Conservation (phyloP, 2,113 vertebrate species). For the Oncorhynchus nerka region DNA sequence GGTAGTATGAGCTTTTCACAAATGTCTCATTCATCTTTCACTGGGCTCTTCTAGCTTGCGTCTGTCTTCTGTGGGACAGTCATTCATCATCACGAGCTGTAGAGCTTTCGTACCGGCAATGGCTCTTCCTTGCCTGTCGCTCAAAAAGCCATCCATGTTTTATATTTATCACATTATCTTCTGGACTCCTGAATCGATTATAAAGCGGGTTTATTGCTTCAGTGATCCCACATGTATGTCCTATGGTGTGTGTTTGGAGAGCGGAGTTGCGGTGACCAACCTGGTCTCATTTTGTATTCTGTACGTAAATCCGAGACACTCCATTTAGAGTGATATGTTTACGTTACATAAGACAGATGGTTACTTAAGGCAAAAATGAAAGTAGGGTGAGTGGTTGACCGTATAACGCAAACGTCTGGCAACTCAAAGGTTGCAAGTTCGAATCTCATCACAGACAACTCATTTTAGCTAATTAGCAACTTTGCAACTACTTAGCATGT, state of each 20-base stretch:
- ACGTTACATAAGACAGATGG: too few relatives aligned
- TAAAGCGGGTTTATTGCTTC: neutral
- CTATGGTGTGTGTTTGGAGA: neutral
- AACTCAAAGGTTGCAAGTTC: too few relatives aligned
- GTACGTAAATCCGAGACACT: too few relatives aligned
- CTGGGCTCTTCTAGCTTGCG: constrained; percentile 41
- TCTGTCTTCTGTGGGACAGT: constrained; percentile 15
- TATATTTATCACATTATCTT: constrained; percentile 40
- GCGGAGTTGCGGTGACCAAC: neutral
- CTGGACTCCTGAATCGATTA: neutral
- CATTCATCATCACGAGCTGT: constrained; percentile 48
- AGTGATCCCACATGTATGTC: neutral
- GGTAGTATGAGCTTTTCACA: constrained; percentile 36
- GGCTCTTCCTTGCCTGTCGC: constrained; percentile 20
- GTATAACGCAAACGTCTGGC: too few relatives aligned
- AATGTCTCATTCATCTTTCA: constrained; percentile 44
- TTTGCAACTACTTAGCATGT: too few relatives aligned
- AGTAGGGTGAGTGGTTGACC: too few relatives aligned
- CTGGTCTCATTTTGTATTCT: too few relatives aligned
- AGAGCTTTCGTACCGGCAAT: constrained; percentile 23
- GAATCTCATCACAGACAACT: too few relatives aligned
- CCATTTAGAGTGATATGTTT: too few relatives aligned
- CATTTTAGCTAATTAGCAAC: too few relatives aligned
- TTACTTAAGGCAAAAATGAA: too few relatives aligned
- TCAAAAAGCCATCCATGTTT: constrained; percentile 23